These are phyloP conservation scores for Sarcophaga rosellei DNA, from an alignment of 2,888 invertebrate species.

Conservation along the genomic window DNA sequence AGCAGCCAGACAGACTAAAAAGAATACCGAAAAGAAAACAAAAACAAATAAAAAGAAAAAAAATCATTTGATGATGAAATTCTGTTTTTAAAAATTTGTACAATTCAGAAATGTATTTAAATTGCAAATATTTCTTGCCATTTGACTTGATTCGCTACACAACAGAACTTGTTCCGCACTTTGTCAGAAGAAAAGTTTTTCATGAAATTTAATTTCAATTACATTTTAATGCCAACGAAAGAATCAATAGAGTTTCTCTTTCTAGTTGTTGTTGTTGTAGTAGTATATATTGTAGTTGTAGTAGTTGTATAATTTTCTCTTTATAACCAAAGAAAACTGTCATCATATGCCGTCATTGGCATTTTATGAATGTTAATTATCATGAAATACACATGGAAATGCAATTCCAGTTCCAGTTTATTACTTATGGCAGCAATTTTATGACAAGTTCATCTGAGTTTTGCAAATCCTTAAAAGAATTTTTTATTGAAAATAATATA, in stretches of 20 bases:
- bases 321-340: constrained; percentile 1
- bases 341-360: constrained; percentile 37
- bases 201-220: constrained; percentile 1
- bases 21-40: neutral
- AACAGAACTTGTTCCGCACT: constrained; percentile 17
- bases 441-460: neutral
- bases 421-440: neutral
- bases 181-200: neutral
- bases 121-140: neutral
- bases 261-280: neutral
- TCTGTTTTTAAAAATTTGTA: constrained; percentile 40
- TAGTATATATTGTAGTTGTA: no score
- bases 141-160: constrained; percentile 15
- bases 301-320: neutral
- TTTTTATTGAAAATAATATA: neutral
- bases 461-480: neutral
- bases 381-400: constrained; percentile 14
- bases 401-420: neutral
- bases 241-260: constrained; percentile 31
- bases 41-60: constrained; percentile 4
- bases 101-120: constrained; percentile 32
- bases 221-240: neutral
- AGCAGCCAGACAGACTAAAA: neutral
- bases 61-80: constrained; percentile 27
- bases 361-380: constrained; percentile 48